Evolutionary conservation across 2,888 invertebrate species (phyloP).

Genomic region (Taenaris catops): DNA sequence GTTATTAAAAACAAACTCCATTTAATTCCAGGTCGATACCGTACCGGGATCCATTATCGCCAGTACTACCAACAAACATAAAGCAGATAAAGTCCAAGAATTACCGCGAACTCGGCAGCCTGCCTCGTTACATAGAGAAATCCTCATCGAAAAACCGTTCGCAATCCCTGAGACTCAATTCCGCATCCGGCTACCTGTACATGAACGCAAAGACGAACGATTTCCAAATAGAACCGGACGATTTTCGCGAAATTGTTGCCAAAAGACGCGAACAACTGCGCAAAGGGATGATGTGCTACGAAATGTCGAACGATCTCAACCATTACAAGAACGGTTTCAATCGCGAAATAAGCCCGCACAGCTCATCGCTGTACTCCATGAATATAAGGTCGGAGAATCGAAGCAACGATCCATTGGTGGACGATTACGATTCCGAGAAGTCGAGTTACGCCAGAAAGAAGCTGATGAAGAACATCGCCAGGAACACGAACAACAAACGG

Average conservation of each 20-base stretch:
- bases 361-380: conserved; percentile 62
- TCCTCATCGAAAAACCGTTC: conserved; percentile 54
- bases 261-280: conserved; percentile 64
- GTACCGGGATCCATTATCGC: conserved; percentile 60
- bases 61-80: conserved; percentile 59
- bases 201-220: conserved; percentile 73
- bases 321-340: conserved; percentile 49
- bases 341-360: conserved; percentile 48
- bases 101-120: conserved; percentile 48
- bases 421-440: conserved; percentile 70
- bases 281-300: conserved; percentile 60
- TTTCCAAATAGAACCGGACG: conserved; percentile 68
- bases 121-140: conserved; percentile 69
- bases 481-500: conserved; percentile 50
- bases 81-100: conserved; percentile 55
- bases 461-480: conserved; percentile 64
- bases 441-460: conserved; percentile 70
- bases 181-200: conserved; percentile 69
- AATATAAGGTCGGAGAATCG: conserved; percentile 56
- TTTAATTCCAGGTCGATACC: conserved; percentile 53
- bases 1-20: no score
- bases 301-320: conserved; percentile 50
- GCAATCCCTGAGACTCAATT: conserved; percentile 65
- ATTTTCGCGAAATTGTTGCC: conserved; percentile 66
- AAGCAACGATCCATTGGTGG: conserved; percentile 67